Base-by-base conservation (phyloP, 2,113 vertebrate genomes). In the Pipa parva region DNA sequence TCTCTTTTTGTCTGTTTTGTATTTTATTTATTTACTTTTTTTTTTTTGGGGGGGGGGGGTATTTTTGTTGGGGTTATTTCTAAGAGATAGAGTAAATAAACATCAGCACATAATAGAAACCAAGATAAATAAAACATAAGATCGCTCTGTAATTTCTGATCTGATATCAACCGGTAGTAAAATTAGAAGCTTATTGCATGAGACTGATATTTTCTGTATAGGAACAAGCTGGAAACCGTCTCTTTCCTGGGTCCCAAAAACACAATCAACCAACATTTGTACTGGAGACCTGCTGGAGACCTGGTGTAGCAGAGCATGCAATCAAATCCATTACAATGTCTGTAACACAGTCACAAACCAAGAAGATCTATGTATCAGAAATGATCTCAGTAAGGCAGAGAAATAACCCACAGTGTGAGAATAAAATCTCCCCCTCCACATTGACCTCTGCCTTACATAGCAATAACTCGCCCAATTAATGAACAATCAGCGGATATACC, bases 401-500 rank as follows among this genome's bases (percentile, higher is more conserved):
- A 27, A 42, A 17, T 22, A 54, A 2, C 24, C 24, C 1, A 51
- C 20, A 26, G 13, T 33, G 36, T 25, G 50, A 49, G 10, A 68
- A 12, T 20, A 2, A 50, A 51, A 21, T 72, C 65, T 68, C 59
- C 77, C 71, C 79, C 80, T 81, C 85, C 80, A 76, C 70, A 86
- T 89, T 93, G 90, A 96, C 92, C 92, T 93, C 91, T 93, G 90
- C 84, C 88, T 91, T 84, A 72, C 83, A 75, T 78, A 83, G 86
- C 88, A 86, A 91, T 95, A 96, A 94, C 88, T 93, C 92, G 94
- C 88, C 85, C 81, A 87, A 88, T 85, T 92, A 92, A 94, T 87
- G 92, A 97, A 97, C 94, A 99, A 98, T 97, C 87, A 90, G 83
- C 91, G 92, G 93, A 99, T 97, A 95, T 97, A 97, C 93, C 94